Conservation (phyloP, 2,113 vertebrate species). For the Clupea harengus region DNA sequence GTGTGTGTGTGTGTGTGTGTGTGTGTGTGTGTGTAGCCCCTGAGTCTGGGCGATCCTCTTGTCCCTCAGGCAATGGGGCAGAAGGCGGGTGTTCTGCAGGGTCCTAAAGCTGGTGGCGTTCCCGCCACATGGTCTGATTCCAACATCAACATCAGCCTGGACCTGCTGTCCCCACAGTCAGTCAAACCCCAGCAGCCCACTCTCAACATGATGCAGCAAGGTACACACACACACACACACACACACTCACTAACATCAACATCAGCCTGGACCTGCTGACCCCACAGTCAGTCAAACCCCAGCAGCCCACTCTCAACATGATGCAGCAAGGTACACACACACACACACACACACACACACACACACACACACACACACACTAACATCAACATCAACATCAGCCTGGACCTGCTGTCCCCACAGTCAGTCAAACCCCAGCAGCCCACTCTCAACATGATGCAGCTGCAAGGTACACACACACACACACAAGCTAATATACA, state of each 20-base stretch:
- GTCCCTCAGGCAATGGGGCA: constrained; percentile 76
- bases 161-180: constrained; percentile 90
- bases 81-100: constrained; percentile 75
- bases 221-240: constrained; percentile 71
- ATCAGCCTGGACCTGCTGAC: constrained; percentile 96
- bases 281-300: constrained; percentile 87
- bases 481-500: neutral
- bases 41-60: constrained; percentile 76
- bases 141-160: constrained; percentile 95
- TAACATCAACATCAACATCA: no score
- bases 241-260: constrained; percentile 69
- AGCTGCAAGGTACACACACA: constrained; percentile 39
- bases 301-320: constrained; percentile 91
- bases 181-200: constrained; percentile 89
- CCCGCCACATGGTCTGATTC: constrained; percentile 95
- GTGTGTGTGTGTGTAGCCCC: constrained; percentile 69
- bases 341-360: constrained; percentile 36
- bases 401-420: constrained; percentile 93
- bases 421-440: constrained; percentile 88
- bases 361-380: constrained; percentile 21
- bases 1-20: neutral
- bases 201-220: constrained; percentile 92
- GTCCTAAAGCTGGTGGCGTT: constrained; percentile 78
- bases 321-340: constrained; percentile 88
- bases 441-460: constrained; percentile 63